phyloP scores from a whole-genome alignment of 2,888 invertebrate species.

The Limnephilus auricula region DNA sequence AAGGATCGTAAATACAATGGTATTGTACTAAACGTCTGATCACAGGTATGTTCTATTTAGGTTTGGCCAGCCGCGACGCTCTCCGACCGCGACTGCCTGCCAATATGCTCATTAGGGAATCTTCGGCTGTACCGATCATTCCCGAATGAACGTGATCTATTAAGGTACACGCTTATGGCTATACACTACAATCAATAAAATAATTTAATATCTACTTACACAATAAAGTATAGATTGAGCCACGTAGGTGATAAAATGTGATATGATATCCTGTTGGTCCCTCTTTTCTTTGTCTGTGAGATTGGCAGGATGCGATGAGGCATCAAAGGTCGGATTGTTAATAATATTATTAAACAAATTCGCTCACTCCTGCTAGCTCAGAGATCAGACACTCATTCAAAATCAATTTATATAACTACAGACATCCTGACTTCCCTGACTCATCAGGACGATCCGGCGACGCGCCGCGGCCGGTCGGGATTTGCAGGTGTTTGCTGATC shows the following conservation, averaged over 20 bases:
- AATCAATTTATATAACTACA: slow-evolving; percentile 19
- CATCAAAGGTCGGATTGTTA: neutral
- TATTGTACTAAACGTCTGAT: too few relatives aligned
- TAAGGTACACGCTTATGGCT: too few relatives aligned
- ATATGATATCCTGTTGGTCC: neutral
- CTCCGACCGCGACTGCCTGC: too few relatives aligned
- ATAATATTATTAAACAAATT: slow-evolving; percentile 10
- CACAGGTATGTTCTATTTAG: too few relatives aligned
- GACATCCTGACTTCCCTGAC: slow-evolving; percentile 23
- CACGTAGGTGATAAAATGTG: neutral
- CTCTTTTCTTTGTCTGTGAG: neutral
- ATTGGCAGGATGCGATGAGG: neutral
- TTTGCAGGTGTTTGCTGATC: neutral
- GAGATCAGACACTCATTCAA: slow-evolving; percentile 1
- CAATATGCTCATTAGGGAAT: too few relatives aligned
- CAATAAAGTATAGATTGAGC: neutral
- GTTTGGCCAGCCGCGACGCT: too few relatives aligned
- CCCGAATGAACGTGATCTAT: too few relatives aligned
- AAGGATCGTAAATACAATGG: too few relatives aligned
- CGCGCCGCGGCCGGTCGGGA: neutral
- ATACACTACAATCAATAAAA: too few relatives aligned
- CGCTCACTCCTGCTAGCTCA: neutral
- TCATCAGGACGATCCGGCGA: neutral
- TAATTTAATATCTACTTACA: neutral
- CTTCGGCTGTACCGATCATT: too few relatives aligned